Evolutionary conservation across 2,888 invertebrate genomes (phyloP).

Genomic region (Noctua janthe): DNA sequence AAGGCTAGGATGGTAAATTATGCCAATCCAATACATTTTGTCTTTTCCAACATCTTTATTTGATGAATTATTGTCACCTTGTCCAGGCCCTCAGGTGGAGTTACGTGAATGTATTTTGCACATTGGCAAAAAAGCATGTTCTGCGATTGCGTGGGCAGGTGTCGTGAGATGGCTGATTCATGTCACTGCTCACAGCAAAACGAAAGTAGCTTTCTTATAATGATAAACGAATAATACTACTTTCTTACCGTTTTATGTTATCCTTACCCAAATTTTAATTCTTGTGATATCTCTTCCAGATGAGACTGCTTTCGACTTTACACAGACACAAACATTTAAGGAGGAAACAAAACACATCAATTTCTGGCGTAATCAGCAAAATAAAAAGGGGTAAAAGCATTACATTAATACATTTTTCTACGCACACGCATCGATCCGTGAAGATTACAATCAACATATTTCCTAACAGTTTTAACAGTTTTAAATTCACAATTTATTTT

Average conservation of each 20-base stretch:
- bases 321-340: conserved; percentile 37
- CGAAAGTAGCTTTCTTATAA: conserved; percentile 32
- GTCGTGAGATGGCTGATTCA: conserved; percentile 19
- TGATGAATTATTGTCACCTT: not conserved
- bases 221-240: conserved; percentile 20
- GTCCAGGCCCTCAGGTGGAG: not conserved
- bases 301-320: not conserved
- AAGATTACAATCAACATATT: not conserved
- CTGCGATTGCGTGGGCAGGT: not conserved
- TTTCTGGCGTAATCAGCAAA: conserved; percentile 17
- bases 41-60: not conserved
- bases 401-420: not conserved
- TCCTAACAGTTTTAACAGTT: too few relatives aligned
- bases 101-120: not conserved
- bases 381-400: conserved; percentile 20
- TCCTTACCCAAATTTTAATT: conserved; percentile 28
- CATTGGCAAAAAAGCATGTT: conserved; percentile 13
- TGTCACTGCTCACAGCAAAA: conserved; percentile 43
- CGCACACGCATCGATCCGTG: not conserved
- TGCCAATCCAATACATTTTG: not conserved
- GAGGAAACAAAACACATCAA: conserved; percentile 1
- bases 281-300: conserved; percentile 12
- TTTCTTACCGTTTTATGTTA: conserved; percentile 19
- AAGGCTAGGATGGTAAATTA: not conserved
- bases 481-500: not conserved